These are phyloP conservation scores for Bombus balteatus DNA, from an alignment of 1,140 invertebrate species.

Conservation along the genomic window DNA sequence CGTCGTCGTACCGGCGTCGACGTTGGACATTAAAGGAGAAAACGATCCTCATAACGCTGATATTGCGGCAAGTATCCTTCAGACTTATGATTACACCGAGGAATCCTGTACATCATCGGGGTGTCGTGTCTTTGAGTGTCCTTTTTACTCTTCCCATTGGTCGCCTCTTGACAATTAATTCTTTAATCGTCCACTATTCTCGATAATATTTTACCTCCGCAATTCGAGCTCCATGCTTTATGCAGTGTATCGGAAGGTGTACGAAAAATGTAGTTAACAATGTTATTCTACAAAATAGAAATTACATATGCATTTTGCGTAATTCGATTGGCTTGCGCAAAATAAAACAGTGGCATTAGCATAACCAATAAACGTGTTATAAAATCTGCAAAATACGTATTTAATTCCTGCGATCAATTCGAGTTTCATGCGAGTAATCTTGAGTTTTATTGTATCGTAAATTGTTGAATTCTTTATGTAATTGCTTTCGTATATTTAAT, in stretches of 20 bases:
- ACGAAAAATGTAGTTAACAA: no score
- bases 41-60: conserved; percentile 48
- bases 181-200: background rate
- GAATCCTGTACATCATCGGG: conserved; percentile 27
- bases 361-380: background rate
- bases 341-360: background rate
- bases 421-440: background rate
- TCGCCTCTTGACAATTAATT: conserved; percentile 3
- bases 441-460: background rate
- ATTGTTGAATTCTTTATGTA: background rate
- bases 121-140: background rate
- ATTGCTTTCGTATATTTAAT: no score
- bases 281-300: background rate
- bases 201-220: background rate
- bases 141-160: background rate
- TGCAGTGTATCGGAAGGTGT: no score
- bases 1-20: conserved; percentile 18
- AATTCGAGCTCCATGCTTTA: no score
- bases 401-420: background rate
- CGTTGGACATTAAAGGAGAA: conserved; percentile 34
- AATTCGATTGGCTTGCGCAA: no score
- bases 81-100: conserved; percentile 6
- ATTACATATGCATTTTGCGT: background rate
- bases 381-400: background rate
- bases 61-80: conserved; percentile 29